Conservation (phyloP, 1,140 invertebrate species). For the Rhyacophila brunnea region DNA sequence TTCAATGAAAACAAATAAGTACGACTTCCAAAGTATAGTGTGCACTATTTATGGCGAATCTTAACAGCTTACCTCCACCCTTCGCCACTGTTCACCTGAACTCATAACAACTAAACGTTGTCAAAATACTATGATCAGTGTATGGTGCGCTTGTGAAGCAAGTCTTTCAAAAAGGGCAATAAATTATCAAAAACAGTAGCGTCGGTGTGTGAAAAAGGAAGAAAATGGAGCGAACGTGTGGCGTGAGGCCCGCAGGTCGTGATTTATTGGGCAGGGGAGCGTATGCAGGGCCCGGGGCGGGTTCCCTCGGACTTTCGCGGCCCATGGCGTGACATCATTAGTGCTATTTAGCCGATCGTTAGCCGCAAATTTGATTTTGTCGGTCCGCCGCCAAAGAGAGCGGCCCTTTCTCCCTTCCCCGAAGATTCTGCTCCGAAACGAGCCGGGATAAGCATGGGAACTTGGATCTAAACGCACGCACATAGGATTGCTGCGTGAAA, state of each 20-base stretch:
- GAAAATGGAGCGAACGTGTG: background rate
- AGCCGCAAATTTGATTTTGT: conserved; percentile 33
- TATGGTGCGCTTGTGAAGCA: too few species aligned
- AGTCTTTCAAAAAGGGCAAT: too few species aligned
- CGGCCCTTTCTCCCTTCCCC: background rate
- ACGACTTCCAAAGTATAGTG: too few species aligned
- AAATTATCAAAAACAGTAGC: background rate
- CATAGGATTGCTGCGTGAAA: conserved; percentile 12
- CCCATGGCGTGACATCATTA: conserved; percentile 33
- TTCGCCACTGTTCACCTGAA: too few species aligned
- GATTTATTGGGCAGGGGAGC: background rate
- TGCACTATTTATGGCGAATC: too few species aligned
- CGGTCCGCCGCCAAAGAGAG: conserved; percentile 32
- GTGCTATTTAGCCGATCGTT: conserved; percentile 32
- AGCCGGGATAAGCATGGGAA: conserved; percentile 18
- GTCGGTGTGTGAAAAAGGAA: background rate
- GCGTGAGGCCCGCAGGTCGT: conserved; percentile 7
- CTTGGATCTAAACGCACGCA: background rate
- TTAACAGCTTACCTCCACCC: too few species aligned
- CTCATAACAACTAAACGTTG: too few species aligned
- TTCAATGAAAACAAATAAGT: too few species aligned
- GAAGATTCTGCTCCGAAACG: background rate
- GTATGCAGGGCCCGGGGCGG: background rate
- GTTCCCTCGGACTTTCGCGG: background rate
- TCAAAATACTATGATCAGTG: too few species aligned